Evolutionary conservation across 2,113 vertebrate species (phyloP), one percentile per base, ranked within the genome.

Genomic region (Panthera leo): DNA sequence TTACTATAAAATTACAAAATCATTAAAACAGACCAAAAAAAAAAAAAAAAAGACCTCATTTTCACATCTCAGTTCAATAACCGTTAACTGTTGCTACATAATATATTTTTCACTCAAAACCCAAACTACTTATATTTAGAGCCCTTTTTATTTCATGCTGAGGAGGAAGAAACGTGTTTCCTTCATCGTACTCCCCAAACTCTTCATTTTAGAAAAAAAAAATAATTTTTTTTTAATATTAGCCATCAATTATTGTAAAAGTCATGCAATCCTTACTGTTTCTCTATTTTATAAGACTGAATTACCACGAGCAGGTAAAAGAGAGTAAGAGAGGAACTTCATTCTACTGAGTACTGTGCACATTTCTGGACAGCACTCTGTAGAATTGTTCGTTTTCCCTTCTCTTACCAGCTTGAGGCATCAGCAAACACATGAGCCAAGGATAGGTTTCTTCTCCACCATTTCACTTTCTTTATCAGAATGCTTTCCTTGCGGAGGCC

Each of bases 401-500:
- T 53, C 27, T 23, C 51, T 51, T 8, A 21, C 36, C 31, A 61
- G 65, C 21, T 27, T 0, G 25, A 48, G 42, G 36, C 3, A 2
- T 21, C 10, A 7, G 45, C 36, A 29, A 27, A n/a, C 12, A 34
- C 10, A 5, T 5, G 6, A 19, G 9, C 3, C 55, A 16, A 19
- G 18, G 1, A 42, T 39, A 2, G 12, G 21, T 34, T 45, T 65
- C 45, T 36, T 73, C 23, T 21, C 42, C 23, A 1, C 6, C 53
- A 5, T 16, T 14, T 19, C 5, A 1, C 27, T 16, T 27, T 63
- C n/a, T 71, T 85, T 2, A 0, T 6, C 4, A 11, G n/a, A 12
- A 12, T 3, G 9, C 9, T 19, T 70, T 78, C 34, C 51, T 3
- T 2, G 3, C 0, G 12, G 25, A 55, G 29, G 3, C 0, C 0